phyloP scores from a whole-genome alignment of 1,140 invertebrate species.

The Drosophila ficusphila region DNA sequence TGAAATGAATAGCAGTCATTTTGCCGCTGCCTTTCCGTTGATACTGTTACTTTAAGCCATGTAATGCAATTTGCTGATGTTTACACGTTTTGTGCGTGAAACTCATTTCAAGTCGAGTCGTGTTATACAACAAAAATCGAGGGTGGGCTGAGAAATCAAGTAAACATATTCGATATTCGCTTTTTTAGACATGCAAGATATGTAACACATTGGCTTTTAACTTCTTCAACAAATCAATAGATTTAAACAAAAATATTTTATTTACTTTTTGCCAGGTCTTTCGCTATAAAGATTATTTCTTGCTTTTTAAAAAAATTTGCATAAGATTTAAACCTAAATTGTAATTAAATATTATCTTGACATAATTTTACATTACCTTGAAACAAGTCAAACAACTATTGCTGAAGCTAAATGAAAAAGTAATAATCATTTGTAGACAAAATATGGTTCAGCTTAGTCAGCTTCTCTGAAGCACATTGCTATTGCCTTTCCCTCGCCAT shows the following conservation, averaged over 20 bases:
- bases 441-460: slow-evolving; percentile 7
- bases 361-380: slow-evolving; percentile 23
- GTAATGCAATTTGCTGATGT: slow-evolving; percentile 57
- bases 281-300: too few relatives aligned
- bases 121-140: slow-evolving; percentile 45
- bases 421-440: not conserved
- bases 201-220: too few relatives aligned
- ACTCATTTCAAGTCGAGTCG: slow-evolving; percentile 32
- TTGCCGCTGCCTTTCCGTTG: slow-evolving; percentile 6
- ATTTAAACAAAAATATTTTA: too few relatives aligned
- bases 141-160: not conserved
- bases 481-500: not conserved
- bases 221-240: too few relatives aligned
- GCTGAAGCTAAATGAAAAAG: not conserved
- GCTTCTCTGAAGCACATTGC: not conserved
- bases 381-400: slow-evolving; percentile 31
- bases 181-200: not conserved
- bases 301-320: not conserved
- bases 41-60: slow-evolving; percentile 26
- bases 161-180: not conserved
- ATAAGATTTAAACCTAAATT: not conserved
- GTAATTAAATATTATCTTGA: slow-evolving; percentile 27
- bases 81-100: slow-evolving; percentile 59
- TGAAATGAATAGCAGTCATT: slow-evolving; percentile 38
- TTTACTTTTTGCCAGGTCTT: too few relatives aligned